Percentiles rank a stretch among this genome's conserved stretches.
These are phyloP conservation scores for Agrochola circellaris DNA, from an alignment of 2,888 invertebrate species.

Conservation along the genomic window DNA sequence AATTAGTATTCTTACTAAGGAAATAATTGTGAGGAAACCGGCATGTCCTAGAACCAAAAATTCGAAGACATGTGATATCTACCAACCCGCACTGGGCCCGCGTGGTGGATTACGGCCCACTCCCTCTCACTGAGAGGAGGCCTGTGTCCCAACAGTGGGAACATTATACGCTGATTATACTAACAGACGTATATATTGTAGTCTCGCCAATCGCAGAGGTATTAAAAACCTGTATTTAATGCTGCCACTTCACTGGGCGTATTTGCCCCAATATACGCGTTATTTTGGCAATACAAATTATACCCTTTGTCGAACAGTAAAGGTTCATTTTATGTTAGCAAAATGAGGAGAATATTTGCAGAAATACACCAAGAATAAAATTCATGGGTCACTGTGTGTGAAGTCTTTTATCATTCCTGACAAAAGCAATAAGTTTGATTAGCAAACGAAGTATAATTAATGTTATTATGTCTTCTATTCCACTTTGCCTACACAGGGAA, in stretches of 20 bases:
- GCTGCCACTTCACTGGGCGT: background rate
- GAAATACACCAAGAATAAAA: background rate
- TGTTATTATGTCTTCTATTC: constrained; percentile 27
- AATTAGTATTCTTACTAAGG: too few species aligned
- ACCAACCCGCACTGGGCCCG: too few species aligned
- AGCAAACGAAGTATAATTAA: constrained; percentile 60
- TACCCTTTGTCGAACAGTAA: background rate
- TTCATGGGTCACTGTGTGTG: constrained; percentile 27
- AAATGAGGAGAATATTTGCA: background rate
- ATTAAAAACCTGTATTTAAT: background rate
- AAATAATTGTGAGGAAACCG: too few species aligned
- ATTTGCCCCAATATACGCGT: background rate
- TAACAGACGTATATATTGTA: background rate
- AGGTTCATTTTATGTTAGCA: background rate
- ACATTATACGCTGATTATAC: too few species aligned
- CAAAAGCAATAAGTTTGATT: constrained; percentile 68
- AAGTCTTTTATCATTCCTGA: constrained; percentile 62
- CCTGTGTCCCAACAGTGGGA: too few species aligned
- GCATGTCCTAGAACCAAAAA: too few species aligned
- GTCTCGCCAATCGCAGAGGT: background rate
- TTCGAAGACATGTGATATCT: too few species aligned
- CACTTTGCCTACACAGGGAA: constrained; percentile 6
- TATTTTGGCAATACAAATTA: background rate
- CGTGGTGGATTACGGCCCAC: too few species aligned
- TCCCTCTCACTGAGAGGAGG: too few species aligned